These are phyloP conservation scores for Polyommatus icarus DNA, from an alignment of 2,888 invertebrate species.

Conservation along the genomic window DNA sequence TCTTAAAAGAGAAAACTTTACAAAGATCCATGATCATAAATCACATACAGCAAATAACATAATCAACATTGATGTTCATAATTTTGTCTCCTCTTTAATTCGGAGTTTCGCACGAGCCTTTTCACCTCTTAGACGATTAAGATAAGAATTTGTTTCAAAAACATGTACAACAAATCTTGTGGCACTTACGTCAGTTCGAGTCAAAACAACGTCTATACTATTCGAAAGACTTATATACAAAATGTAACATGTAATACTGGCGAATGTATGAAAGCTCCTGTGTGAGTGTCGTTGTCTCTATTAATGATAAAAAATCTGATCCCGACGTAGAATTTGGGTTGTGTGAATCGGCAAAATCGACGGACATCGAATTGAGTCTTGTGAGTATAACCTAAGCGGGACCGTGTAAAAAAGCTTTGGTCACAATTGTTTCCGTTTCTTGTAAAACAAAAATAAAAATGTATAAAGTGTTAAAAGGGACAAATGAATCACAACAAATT, in stretches of 20 bases:
- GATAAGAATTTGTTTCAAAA: conserved; percentile 52
- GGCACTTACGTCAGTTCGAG: conserved; percentile 70
- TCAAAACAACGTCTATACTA: conserved; percentile 52
- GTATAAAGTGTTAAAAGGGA: not conserved
- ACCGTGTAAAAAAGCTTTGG: conserved; percentile 17
- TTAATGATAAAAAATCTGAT: conserved; percentile 39
- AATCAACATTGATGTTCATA: conserved; percentile 22
- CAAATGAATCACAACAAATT: not conserved
- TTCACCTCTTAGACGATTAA: conserved; percentile 43
- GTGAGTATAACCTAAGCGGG: conserved; percentile 16
- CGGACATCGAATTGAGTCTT: conserved; percentile 24
- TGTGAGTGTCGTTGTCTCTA: conserved; percentile 76
- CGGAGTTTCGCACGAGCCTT: conserved; percentile 20
- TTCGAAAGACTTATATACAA: conserved; percentile 44
- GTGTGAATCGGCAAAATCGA: conserved; percentile 24
- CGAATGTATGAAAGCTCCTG: conserved; percentile 69
- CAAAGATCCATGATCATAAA: conserved; percentile 32
- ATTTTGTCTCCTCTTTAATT: conserved; percentile 9
- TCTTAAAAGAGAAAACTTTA: not conserved
- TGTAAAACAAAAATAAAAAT: not conserved
- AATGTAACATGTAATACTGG: conserved; percentile 51
- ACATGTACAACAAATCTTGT: conserved; percentile 56
- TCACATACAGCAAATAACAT: conserved; percentile 3
- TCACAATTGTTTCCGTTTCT: conserved; percentile 17
- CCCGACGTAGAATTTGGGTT: conserved; percentile 32